A percentile compares a stretch with the other conserved stretches of the same genome.
Conservation (phyloP, 2,113 vertebrate genomes). For the Proterorhinus semilunaris region DNA sequence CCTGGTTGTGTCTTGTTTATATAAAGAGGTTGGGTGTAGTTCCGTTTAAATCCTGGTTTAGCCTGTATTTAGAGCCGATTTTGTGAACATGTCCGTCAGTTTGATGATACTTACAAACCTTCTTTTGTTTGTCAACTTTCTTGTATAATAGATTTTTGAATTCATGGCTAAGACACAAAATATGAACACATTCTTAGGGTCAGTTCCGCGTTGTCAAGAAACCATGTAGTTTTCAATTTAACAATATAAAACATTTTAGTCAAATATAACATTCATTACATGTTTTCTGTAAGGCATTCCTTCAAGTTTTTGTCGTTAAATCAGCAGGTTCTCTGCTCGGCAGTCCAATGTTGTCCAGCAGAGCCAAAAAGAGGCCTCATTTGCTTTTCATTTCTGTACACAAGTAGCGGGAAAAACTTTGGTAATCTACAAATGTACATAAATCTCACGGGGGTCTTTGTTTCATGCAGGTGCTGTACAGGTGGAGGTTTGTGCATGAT, state of each 20-base stretch:
- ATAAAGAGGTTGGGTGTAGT: background rate
- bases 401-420: slow-evolving; percentile 55
- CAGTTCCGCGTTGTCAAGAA: slow-evolving; percentile 35
- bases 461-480: slow-evolving; percentile 69
- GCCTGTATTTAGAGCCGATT: background rate
- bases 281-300: slow-evolving; percentile 74
- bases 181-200: slow-evolving; percentile 45
- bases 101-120: background rate
- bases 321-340: slow-evolving; percentile 36
- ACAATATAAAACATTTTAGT: slow-evolving; percentile 40
- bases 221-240: slow-evolving; percentile 28
- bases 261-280: slow-evolving; percentile 56
- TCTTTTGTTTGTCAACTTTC: background rate
- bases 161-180: slow-evolving; percentile 11
- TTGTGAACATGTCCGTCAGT: background rate
- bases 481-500: slow-evolving; percentile 27
- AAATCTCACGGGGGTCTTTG: slow-evolving; percentile 45
- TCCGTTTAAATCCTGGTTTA: background rate
- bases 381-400: slow-evolving; percentile 34
- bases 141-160: background rate
- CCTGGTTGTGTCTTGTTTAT: background rate
- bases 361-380: slow-evolving; percentile 15
- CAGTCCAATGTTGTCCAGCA: slow-evolving; percentile 33
- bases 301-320: slow-evolving; percentile 38
- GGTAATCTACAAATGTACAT: slow-evolving; percentile 59